Conservation (phyloP, 2,113 vertebrate genomes). For the Diadophis punctatus region DNA sequence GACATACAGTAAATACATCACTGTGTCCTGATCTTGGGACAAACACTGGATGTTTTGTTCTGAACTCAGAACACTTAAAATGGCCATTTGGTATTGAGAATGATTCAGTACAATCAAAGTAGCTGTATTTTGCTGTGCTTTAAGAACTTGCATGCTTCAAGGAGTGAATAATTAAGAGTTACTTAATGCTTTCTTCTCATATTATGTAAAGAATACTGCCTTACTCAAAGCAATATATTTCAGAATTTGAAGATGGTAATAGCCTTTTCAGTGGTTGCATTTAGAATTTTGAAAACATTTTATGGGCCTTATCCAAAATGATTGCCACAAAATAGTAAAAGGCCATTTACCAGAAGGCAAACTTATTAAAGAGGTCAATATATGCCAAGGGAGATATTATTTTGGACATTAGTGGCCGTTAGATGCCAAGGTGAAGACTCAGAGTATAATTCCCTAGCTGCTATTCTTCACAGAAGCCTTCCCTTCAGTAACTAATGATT, state of each 20-base stretch:
- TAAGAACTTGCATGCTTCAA: background rate
- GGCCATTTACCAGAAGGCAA: background rate
- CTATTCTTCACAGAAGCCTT: background rate
- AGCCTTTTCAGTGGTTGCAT: background rate
- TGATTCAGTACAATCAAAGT: background rate
- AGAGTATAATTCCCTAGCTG: background rate
- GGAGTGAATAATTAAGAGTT: background rate
- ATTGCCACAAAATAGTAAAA: background rate
- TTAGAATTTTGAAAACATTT: background rate
- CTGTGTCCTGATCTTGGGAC: background rate
- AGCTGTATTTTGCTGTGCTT: background rate
- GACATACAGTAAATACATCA: background rate
- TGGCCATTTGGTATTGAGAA: background rate
- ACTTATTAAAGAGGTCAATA: background rate
- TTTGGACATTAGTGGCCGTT: background rate
- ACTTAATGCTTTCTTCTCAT: background rate
- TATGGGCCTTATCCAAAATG: background rate
- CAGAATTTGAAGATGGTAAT: background rate
- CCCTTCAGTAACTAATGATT: background rate
- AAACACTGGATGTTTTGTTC: background rate
- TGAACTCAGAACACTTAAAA: background rate
- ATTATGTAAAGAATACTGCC: background rate
- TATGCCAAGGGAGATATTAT: background rate
- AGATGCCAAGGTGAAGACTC: background rate
- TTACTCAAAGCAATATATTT: background rate